Base-by-base conservation (phyloP, 2,888 invertebrate species). In the Ametastegia equiseti region DNA sequence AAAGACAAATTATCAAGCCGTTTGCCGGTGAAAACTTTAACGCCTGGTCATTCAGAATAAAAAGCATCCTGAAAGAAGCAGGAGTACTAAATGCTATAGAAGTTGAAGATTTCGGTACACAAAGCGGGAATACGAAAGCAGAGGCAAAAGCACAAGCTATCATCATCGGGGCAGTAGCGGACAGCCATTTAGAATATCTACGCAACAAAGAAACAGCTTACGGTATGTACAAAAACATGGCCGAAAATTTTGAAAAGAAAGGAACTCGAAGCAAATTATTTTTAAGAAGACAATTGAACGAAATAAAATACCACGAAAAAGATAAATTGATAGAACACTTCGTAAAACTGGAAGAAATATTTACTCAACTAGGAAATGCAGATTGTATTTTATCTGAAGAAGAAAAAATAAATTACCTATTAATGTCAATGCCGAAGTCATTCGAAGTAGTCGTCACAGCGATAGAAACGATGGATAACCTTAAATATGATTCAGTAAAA, bases 401-500 rank as follows among this genome's bases (percentile, higher is more conserved):
- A 27, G 79, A 79, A 69, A 80, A 47, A 45, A 36, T 80, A 27
- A 69, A 33, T 42, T 47, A 80, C n/a, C 1, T 42, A 2, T 33
- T 80, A 1, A 19, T 80, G 27, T 69, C 80, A 1, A 69, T 80
- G 67, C 80, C 80, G 9, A 80, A 80, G 23, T 42, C 69, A 13
- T 80, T 69, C 7, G 80, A 80, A 27, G 36, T 7, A 13, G 50
- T 80, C 30, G 33, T 80, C 13, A 81, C 81, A 19, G 81, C 82
- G 11, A 36, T 82, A 45, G 79, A 81, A 78, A 82, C 81, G 4
- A 39, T 78, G n/a, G 81, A 82, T 60, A 39, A 81, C 57, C 13
- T 78, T 11, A 82, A 71, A 45, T n/a, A 69, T 11, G 82, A 82
- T 77, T 82, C 79, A 69, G 82, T 82, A 9, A 82, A 82, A 57